Conservation (phyloP, 2,797 vertebrate species). For the Linurgus olivaceus region DNA sequence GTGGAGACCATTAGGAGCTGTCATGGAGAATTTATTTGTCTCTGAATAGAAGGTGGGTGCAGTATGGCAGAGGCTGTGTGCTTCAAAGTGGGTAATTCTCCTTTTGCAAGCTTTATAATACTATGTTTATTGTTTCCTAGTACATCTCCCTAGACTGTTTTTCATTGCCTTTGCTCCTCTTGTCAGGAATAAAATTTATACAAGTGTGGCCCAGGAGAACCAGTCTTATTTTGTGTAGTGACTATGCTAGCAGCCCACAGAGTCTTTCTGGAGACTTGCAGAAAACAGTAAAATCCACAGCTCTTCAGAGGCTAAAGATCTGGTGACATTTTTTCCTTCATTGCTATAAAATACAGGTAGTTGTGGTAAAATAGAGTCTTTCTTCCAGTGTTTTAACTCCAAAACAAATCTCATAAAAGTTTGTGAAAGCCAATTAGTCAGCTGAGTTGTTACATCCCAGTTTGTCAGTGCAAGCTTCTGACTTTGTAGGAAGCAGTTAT, state of each 20-base stretch:
- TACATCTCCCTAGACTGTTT: slow-evolving; percentile 48
- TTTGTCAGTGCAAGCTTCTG: background rate
- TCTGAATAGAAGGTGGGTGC: slow-evolving; percentile 59
- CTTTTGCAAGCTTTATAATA: slow-evolving; percentile 56
- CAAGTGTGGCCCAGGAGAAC: slow-evolving; percentile 43
- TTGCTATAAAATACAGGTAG: background rate
- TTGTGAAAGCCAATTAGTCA: background rate
- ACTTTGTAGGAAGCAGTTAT: background rate
- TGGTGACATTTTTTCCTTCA: background rate
- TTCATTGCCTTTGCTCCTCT: slow-evolving; percentile 52
- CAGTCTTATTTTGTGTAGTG: slow-evolving; percentile 20
- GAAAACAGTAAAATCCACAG: slow-evolving; percentile 24
- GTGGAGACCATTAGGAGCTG: slow-evolving; percentile 57
- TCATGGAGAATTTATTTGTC: slow-evolving; percentile 69
- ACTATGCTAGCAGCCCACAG: background rate
- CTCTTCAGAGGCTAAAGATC: background rate
- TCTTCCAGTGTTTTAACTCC: background rate
- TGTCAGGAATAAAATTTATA: slow-evolving; percentile 67
- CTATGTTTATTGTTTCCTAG: slow-evolving; percentile 57
- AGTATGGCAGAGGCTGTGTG: background rate
- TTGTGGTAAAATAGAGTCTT: background rate
- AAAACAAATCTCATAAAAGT: background rate
- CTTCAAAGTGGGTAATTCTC: slow-evolving; percentile 53
- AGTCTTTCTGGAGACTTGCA: background rate
- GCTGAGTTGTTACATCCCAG: background rate